Percentiles rank a stretch among this genome's conserved stretches.
phyloP scores from a whole-genome alignment of 30 jellyfish, hydroid and myxozoan genomes.

The Hydra vulgaris region DNA sequence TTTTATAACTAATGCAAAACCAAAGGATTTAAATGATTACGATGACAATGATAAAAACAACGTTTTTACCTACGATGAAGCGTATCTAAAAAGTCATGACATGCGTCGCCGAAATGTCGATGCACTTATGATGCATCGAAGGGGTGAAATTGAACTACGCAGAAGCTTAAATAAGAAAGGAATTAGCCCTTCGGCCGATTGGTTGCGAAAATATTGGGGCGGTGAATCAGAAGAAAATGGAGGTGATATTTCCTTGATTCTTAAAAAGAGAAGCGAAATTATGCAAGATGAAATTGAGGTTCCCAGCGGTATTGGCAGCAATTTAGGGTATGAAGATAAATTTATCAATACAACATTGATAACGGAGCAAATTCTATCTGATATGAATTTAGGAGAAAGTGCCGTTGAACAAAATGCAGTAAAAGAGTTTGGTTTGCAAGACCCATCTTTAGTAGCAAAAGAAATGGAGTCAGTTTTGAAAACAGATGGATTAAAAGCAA shows the following conservation, averaged over 20 bases:
- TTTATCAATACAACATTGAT: not conserved
- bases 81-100: not conserved
- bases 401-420: not conserved
- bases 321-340: slow-evolving; percentile 1
- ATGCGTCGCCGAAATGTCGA: not conserved
- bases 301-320: slow-evolving; percentile 3
- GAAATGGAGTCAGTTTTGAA: not conserved
- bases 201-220: slow-evolving; percentile 9
- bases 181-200: not conserved
- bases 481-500: not conserved
- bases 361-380: not conserved
- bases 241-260: not conserved
- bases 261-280: not conserved
- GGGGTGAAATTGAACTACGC: slow-evolving; percentile 6
- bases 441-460: not conserved
- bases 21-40: not conserved
- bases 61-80: not conserved
- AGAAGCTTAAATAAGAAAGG: not conserved
- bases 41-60: not conserved
- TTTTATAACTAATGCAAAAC: not conserved
- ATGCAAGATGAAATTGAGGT: slow-evolving; percentile 1
- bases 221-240: slow-evolving; percentile 14
- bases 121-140: slow-evolving; percentile 2
- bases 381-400: slow-evolving; percentile 1
- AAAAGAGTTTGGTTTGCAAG: not conserved